Percentiles rank a stretch among this genome's conserved stretches.
Conservation (phyloP, 2,113 vertebrate species). For the Chloropsis hardwickii region DNA sequence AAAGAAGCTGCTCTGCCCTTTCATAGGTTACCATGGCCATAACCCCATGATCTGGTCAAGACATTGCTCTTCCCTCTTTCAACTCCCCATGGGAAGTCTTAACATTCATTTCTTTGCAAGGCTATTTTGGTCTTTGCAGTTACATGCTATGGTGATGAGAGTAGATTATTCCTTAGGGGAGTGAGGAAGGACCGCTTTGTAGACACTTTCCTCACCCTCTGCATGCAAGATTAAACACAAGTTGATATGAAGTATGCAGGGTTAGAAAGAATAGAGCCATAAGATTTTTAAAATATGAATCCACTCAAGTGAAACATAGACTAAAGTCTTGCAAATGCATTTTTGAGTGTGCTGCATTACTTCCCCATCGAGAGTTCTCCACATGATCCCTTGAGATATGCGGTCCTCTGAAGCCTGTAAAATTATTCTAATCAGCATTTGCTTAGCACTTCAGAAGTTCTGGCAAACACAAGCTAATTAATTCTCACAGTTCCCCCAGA, state of each 20-base stretch:
- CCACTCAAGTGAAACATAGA: conserved; percentile 60
- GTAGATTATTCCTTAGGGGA: conserved; percentile 36
- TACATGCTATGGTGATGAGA: not conserved
- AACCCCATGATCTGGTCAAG: not conserved
- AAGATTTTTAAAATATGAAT: conserved; percentile 63
- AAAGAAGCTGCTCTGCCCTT: not conserved
- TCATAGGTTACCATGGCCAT: not conserved
- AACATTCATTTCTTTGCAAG: not conserved
- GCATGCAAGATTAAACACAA: conserved; percentile 63
- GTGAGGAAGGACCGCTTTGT: conserved; percentile 33
- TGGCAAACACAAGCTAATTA: conserved; percentile 62
- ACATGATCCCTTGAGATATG: conserved; percentile 60
- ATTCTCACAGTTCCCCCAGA: conserved; percentile 50
- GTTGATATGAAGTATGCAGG: conserved; percentile 39
- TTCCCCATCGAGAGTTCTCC: conserved; percentile 65
- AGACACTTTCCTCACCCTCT: conserved; percentile 34
- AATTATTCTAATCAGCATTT: conserved; percentile 67
- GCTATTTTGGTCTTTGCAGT: conserved; percentile 21
- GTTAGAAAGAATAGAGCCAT: conserved; percentile 49
- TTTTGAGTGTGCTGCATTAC: conserved; percentile 62
- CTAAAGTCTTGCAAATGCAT: conserved; percentile 61
- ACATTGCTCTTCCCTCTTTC: not conserved
- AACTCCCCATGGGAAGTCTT: not conserved
- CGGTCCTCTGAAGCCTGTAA: conserved; percentile 63
- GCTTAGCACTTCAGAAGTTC: conserved; percentile 61